A percentile compares a stretch with the other conserved stretches of the same genome.
Conservation (phyloP, 2,888 invertebrate species). For the Psylliodes chrysocephalus region DNA sequence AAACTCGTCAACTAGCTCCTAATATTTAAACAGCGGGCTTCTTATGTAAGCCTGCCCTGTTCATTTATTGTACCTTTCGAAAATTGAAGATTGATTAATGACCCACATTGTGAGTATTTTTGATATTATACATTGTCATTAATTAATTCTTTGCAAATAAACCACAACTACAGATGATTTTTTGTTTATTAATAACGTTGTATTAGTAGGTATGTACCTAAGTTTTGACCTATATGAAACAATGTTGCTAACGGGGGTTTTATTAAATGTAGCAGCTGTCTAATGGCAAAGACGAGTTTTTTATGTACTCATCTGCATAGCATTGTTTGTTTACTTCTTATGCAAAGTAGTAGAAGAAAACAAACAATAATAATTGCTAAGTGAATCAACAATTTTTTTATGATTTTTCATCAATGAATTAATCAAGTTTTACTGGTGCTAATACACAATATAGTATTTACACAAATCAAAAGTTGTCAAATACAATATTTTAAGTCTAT, state of each 20-base stretch:
- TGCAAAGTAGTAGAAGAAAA: background rate
- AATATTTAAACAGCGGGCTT: no score
- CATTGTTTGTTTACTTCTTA: background rate
- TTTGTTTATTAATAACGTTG: background rate
- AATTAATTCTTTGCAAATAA: background rate
- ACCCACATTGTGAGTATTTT: background rate
- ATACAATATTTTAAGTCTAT: no score
- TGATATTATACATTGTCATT: background rate
- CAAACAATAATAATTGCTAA: no score
- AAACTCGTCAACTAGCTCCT: no score
- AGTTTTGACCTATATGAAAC: background rate
- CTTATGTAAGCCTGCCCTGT: background rate
- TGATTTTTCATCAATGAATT: no score
- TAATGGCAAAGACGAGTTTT: background rate
- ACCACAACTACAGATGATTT: background rate
- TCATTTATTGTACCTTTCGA: background rate
- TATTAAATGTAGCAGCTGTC: background rate
- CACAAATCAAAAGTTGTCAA: no score
- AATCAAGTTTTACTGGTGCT: no score
- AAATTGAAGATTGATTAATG: conserved; percentile 4
- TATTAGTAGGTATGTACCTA: background rate
- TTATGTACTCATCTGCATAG: background rate
- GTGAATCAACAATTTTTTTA: no score
- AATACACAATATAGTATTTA: no score
- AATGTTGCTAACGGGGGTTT: conserved; percentile 13